Conservation (phyloP, 2,888 invertebrate genomes). For the Drosophila putrida region DNA sequence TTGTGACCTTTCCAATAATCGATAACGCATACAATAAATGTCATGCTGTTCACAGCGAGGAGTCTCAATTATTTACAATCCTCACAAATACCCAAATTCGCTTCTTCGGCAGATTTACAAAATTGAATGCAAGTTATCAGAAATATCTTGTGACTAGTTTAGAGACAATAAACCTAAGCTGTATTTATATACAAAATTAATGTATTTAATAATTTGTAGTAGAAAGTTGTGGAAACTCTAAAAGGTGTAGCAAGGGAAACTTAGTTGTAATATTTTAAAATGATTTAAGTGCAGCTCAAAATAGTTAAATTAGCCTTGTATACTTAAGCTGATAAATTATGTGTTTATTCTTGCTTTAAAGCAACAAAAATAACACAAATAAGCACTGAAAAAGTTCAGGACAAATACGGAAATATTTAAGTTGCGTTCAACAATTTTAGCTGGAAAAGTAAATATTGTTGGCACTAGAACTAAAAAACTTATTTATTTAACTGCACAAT, state of each 20-base stretch:
- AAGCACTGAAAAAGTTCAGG: too few relatives aligned
- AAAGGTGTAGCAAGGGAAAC: background rate
- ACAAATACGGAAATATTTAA: too few relatives aligned
- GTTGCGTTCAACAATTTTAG: too few relatives aligned
- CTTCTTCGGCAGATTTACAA: conserved; percentile 30
- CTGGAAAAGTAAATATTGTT: too few relatives aligned
- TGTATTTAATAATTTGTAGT: background rate
- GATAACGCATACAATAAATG: conserved; percentile 74
- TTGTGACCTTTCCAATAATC: conserved; percentile 69
- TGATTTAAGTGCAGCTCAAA: background rate
- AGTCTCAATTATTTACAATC: background rate
- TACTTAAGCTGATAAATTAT: too few relatives aligned
- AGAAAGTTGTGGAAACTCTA: background rate
- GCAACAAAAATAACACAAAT: too few relatives aligned
- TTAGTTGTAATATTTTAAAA: background rate
- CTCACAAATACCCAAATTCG: background rate
- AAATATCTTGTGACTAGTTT: background rate
- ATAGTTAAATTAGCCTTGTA: too few relatives aligned
- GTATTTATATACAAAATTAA: background rate
- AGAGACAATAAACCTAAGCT: background rate
- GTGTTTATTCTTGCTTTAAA: too few relatives aligned
- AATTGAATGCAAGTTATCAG: background rate
- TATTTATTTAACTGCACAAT: too few relatives aligned
- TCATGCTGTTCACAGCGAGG: conserved; percentile 48
- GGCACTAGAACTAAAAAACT: too few relatives aligned